Base-by-base conservation (phyloP, 2,888 invertebrate genomes). In the Xanthia icteritia region DNA sequence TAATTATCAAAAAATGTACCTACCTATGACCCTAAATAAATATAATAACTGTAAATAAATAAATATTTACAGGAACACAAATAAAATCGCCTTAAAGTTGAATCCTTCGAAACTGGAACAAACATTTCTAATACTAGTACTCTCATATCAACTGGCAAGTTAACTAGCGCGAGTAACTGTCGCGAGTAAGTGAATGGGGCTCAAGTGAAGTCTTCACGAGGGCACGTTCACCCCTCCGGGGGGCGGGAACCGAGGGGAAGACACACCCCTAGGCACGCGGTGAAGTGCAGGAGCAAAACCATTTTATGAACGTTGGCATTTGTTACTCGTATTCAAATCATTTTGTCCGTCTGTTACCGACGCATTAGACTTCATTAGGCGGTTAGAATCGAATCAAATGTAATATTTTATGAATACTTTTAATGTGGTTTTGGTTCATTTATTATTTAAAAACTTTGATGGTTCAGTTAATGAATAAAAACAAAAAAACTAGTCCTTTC, bases 261-360 rank as follows among this genome's bases (percentile, higher is more conserved):
- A 94, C 95, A 96, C 96, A 95, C 96, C 96, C 96, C 95, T 92
- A 84, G 91, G 86, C 92, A 92, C 92, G 90, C 91, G 83, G 93
- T 93, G 84, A 77, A 79, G 93, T 94, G 78, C 76, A 77, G 90
- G 80, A 93, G 92, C 90, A 82, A 78, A 72, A 79, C 51, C 64
- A 79, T 84, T 71, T 77, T 71, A 66, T 75, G n/a, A 69, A 39
- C 36, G 54, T 63, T 69, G 15, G 17, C 23, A 36, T 84, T 48
- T 56, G 23, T 48, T 42, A 66, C 15, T 73, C n/a, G 17, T 42
- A 42, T 65, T 66, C 0, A 20, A 67, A 74, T 58, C 0, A 17
- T 42, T 70, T 81, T 31, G 54, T 6, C 5, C 27, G 63, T 71
- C 5, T 17, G 56, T 65, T 67, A 48, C 45, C 17, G n/a, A 39